A percentile compares a stretch with the other conserved stretches of the same genome.
Evolutionary conservation across 2,797 vertebrate species (phyloP).

Genomic region (Paramormyrops hopkinsi): DNA sequence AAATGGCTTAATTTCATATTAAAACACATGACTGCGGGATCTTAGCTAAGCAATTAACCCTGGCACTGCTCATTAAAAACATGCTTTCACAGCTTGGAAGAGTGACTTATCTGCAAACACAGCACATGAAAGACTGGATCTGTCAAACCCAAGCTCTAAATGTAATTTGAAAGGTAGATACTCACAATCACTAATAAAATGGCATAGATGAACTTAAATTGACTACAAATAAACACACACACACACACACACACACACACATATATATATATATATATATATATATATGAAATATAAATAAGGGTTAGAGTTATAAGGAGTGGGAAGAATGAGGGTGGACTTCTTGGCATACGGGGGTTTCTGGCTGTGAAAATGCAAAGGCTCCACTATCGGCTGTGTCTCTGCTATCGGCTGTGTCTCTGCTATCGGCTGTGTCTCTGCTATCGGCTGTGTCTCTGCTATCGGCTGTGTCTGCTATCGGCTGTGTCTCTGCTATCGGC

Average conservation of each 20-base stretch:
- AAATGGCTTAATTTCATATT: slow-evolving; percentile 70
- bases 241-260: too few species aligned
- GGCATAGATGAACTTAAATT: slow-evolving; percentile 40
- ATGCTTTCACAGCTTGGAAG: slow-evolving; percentile 67
- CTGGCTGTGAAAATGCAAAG: neutral
- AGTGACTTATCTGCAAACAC: slow-evolving; percentile 63
- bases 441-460: neutral
- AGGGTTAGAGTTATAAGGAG: neutral
- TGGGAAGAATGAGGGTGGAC: neutral
- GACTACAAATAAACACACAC: slow-evolving; percentile 41
- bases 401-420: neutral
- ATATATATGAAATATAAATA: neutral
- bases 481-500: too few species aligned
- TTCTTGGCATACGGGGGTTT: neutral
- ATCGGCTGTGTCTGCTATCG: too few species aligned
- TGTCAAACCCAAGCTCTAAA: slow-evolving; percentile 67
- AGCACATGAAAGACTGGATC: slow-evolving; percentile 70
- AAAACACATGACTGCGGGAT: slow-evolving; percentile 65
- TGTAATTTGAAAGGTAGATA: slow-evolving; percentile 73
- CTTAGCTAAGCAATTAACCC: slow-evolving; percentile 73
- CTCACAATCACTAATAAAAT: slow-evolving; percentile 20
- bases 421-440: too few species aligned
- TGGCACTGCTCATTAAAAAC: slow-evolving; percentile 71
- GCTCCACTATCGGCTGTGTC: neutral
- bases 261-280: neutral